phyloP scores from a whole-genome alignment of 2,797 vertebrate genomes.

The Anguilla anguilla region DNA sequence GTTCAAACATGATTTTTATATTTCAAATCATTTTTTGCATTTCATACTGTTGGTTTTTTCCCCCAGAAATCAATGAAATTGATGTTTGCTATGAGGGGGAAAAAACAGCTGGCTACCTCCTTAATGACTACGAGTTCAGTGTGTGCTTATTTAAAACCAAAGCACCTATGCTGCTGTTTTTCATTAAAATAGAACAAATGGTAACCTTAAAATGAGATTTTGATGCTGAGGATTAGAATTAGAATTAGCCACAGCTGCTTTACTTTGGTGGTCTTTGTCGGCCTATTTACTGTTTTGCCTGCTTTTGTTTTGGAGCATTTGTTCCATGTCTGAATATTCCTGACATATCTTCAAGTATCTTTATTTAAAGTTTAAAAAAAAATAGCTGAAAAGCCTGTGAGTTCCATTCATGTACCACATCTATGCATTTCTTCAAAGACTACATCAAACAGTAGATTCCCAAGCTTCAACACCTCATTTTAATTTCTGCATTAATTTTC shows the following conservation, averaged over 20 bases:
- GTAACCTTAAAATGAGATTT: background rate
- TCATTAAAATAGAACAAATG: background rate
- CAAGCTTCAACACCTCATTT: slow-evolving; percentile 23
- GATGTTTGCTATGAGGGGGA: background rate
- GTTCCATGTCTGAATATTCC: slow-evolving; percentile 20
- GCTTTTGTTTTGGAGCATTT: slow-evolving; percentile 29
- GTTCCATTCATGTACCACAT: slow-evolving; percentile 35
- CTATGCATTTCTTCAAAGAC: slow-evolving; percentile 44
- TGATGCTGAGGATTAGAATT: background rate
- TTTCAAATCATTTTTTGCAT: background rate
- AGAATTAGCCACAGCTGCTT: background rate
- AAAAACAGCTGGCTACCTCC: background rate
- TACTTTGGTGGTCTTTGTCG: background rate
- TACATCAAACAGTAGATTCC: slow-evolving; percentile 50
- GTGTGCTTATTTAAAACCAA: background rate
- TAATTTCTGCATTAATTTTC: slow-evolving; percentile 44
- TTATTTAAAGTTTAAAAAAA: slow-evolving; percentile 25
- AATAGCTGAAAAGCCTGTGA: slow-evolving; percentile 2
- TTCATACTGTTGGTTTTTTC: background rate
- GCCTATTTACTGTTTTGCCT: background rate
- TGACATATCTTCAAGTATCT: slow-evolving; percentile 1
- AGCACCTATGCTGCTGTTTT: background rate
- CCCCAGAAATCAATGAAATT: background rate
- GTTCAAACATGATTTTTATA: background rate
- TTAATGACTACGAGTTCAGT: background rate